Base-by-base conservation (phyloP, 2,888 invertebrate species). In the Apotomis betuletana region DNA sequence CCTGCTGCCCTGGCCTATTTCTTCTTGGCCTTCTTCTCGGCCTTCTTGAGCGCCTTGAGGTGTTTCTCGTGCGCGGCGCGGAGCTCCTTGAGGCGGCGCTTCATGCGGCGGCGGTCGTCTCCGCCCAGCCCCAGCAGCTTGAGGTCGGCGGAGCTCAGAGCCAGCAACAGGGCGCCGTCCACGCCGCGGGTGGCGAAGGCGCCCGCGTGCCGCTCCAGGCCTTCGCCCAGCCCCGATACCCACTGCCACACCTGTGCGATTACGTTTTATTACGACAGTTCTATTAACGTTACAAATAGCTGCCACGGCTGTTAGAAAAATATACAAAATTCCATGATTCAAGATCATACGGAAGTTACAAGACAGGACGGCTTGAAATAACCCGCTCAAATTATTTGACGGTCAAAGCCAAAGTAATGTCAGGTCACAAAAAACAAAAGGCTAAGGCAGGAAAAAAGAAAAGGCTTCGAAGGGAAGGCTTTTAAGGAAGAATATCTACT, bases 101-200 rank as follows among this genome's bases (percentile, higher is more conserved):
- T 98, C 85, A 98, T 94, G 75, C 92, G 89, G 77, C 96, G 95
- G 76, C 95, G 95, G 86, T 97, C 97, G 87, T 97, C 97, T 74
- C 97, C 96, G 68, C 94, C 94, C 62, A 97, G 95, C 60, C 97
- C 97, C 60, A 97, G 94, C 77, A 96, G 95, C 93, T 99, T 99
- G 77, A 99, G 95, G 90, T 98, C 98, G 72, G 97, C 96, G 0
- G 98, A 97, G 85, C 98, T 98, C 69, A 99, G 94, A 76, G 97
- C 96, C 60, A 99, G 93, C 70, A 99, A 94, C 68, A 97, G 96
- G 51, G 95, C 94, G 27, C 99, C 99, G 87, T 97, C 97, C 67
- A 99, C 96, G 83, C 97, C 96, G 80, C 97, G 96, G 81, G 97
- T 97, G 68, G 97, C 95, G 88, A 99, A 98, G 81, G 97, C 97